Conservation (phyloP, 2,797 vertebrate genomes). For the Cryptoblepharus egeriae region DNA sequence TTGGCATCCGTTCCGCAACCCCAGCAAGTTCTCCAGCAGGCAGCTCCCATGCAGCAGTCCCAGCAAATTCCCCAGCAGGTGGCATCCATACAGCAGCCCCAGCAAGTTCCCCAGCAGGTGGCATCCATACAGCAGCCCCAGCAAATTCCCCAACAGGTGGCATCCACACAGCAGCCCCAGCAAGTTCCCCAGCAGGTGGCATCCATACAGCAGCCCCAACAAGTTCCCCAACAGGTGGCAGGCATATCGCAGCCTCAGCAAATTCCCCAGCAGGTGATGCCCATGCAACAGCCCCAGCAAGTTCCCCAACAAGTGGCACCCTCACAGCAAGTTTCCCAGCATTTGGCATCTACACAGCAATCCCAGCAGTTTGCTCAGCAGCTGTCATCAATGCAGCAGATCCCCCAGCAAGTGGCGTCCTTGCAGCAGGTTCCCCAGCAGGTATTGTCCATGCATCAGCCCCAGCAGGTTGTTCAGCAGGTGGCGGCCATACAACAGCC, state of each 20-base stretch:
- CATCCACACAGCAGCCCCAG: slow-evolving; percentile 61
- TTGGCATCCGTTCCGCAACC: slow-evolving; percentile 69
- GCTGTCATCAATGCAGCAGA: too few relatives aligned
- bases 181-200: slow-evolving; percentile 46
- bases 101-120: slow-evolving; percentile 50
- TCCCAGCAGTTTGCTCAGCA: slow-evolving; percentile 30
- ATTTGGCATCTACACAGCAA: slow-evolving; percentile 20
- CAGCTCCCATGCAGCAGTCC: slow-evolving; percentile 59
- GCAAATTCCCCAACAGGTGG: neutral
- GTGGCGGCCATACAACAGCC: neutral
- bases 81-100: slow-evolving; percentile 62
- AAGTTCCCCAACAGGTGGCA: slow-evolving; percentile 60
- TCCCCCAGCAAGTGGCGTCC: neutral
- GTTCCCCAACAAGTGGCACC: neutral
- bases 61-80: slow-evolving; percentile 41
- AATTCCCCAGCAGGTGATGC: neutral
- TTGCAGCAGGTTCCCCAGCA: slow-evolving; percentile 44
- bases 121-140: neutral
- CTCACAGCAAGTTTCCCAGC: neutral
- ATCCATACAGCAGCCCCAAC: slow-evolving; percentile 64
- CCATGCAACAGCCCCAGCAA: slow-evolving; percentile 28
- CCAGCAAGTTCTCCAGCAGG: slow-evolving; percentile 67
- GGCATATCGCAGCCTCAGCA: slow-evolving; percentile 19
- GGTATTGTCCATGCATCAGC: slow-evolving; percentile 68
- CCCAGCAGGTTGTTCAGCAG: slow-evolving; percentile 1